Base-by-base conservation (phyloP, 2,113 vertebrate genomes). In the Sarotherodon lohbergeri region DNA sequence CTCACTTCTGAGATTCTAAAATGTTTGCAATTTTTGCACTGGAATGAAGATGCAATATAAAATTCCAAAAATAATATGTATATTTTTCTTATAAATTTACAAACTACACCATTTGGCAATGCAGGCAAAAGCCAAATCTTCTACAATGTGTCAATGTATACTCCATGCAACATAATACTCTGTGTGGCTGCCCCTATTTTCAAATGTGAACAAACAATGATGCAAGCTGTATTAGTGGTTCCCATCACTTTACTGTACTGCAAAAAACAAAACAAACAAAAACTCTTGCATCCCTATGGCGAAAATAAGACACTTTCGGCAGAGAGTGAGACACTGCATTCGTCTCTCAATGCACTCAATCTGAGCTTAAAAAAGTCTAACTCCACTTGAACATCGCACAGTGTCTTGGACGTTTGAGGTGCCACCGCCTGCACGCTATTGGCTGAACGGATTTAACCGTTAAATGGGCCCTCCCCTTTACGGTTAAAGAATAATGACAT, bases 401-500 rank as follows among this genome's bases (percentile, higher is more conserved):
- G 16, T 9, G 39, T 78, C 48, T 85, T 27, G 1, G 39, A 7
- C 4, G 41, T 88, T 94, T 90, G 80, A 90, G 90, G 91, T 85
- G 80, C 52, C 81, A 81, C 71, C 71, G 85, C 88, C 66, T 84
- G 36, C 81, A 82, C 71, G 24, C 89, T 19, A 96, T 96, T 96
- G 95, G 96, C 50, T 86, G 14, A n/a, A 52, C 86, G 13, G 73
- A 91, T 86, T 92, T 90, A 91, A 93, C 92, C 86, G 90, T 95
- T 94, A 71, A 52, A 46, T 2, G 57, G 29, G 16, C 59, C 90
- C 88, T 5, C 96, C 95, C 81, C 83, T 89, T 63, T 83, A 90
- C 90, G 87, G 93, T 94, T 94, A 83, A 81, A 93, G 27, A 81
- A 86, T 90, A 89, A 96, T 96, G 93, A 95, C 95, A 94, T 96